A percentile compares a stretch with the other conserved stretches of the same genome.
These are phyloP conservation scores for Porites divaricata DNA, from an alignment of 92 coral and sea anemone genomes.

Conservation along the genomic window DNA sequence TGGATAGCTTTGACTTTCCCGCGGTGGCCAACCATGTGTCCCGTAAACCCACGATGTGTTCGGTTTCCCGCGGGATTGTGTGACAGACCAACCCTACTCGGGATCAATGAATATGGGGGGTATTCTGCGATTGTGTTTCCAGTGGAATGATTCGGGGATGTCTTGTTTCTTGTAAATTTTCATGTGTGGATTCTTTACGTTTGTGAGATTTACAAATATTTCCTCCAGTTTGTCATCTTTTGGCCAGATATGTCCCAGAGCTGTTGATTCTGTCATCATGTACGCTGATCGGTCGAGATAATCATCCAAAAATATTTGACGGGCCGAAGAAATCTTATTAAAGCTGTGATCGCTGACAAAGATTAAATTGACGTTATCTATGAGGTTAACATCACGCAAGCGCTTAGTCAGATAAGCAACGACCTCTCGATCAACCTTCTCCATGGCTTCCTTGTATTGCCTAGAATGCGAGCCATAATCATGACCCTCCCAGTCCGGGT, in stretches of 20 bases:
- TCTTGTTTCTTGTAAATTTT: conserved; percentile 74
- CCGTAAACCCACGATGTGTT: conserved; percentile 55
- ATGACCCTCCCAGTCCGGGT: conserved; percentile 80
- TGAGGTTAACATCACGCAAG: conserved; percentile 48
- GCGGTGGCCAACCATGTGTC: conserved; percentile 62
- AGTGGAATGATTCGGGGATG: conserved; percentile 72
- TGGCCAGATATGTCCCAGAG: conserved; percentile 66
- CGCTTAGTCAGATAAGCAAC: conserved; percentile 64
- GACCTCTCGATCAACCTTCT: conserved; percentile 61
- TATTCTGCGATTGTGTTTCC: conserved; percentile 74
- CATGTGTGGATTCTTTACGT: conserved; percentile 21
- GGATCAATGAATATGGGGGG: conserved; percentile 74
- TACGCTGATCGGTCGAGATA: conserved; percentile 48
- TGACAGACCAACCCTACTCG: conserved; percentile 55
- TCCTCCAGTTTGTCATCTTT: conserved; percentile 52
- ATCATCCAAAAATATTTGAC: conserved; percentile 43
- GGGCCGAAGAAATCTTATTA: conserved; percentile 40
- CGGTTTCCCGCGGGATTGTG: conserved; percentile 14
- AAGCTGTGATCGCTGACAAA: conserved; percentile 83
- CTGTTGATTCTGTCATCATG: conserved; percentile 18
- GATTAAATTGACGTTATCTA: conserved; percentile 72
- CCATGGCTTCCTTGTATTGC: conserved; percentile 48
- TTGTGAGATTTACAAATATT: conserved; percentile 57
- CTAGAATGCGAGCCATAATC: conserved; percentile 49
- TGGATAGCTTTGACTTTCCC: conserved; percentile 34